Conservation (phyloP, 2,888 invertebrate genomes). For the Temnothorax unifasciatus region DNA sequence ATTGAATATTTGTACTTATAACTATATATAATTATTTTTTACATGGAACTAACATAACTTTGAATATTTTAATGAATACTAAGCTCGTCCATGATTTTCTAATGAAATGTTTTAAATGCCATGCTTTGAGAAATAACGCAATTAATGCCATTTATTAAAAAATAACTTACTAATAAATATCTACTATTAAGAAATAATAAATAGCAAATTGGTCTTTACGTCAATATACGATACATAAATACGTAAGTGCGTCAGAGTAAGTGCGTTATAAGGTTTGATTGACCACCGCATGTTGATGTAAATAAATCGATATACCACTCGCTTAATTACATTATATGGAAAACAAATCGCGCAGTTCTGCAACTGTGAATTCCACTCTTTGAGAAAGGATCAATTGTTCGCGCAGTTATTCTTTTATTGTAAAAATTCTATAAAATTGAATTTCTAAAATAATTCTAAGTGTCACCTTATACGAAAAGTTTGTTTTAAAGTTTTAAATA, state of each 20-base stretch:
- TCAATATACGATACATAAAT: background rate
- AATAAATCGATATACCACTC: constrained; percentile 29
- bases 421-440: background rate
- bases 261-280: constrained; percentile 23
- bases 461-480: background rate
- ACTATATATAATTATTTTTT: background rate
- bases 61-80: background rate
- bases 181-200: constrained; percentile 3
- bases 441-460: background rate
- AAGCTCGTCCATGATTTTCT: background rate
- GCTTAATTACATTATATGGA: constrained; percentile 34
- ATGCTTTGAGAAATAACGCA: background rate
- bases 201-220: background rate
- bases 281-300: constrained; percentile 19
- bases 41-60: background rate
- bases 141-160: background rate
- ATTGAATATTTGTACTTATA: background rate
- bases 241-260: background rate
- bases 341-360: constrained; percentile 1
- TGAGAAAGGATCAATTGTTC: background rate
- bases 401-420: background rate
- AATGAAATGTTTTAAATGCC: background rate
- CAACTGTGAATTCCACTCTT: constrained; percentile 37
- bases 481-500: background rate
- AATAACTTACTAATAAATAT: background rate